phyloP scores from a whole-genome alignment of 2,888 invertebrate species.

The Oithona nana region DNA sequence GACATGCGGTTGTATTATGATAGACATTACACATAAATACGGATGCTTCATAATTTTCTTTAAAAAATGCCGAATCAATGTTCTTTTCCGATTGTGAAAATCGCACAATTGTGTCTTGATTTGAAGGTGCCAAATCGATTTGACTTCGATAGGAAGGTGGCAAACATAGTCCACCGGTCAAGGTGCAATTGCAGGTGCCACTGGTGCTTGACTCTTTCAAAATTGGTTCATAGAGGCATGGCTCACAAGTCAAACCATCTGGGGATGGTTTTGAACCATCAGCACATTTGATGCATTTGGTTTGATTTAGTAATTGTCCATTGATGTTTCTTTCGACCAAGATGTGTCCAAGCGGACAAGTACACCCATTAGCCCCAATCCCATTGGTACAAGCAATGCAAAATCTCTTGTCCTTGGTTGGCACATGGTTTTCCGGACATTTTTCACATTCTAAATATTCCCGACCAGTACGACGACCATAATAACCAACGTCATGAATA shows the following conservation, averaged over 20 bases:
- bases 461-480: background rate
- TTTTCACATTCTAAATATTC: background rate
- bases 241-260: slow-evolving; percentile 28
- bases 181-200: background rate
- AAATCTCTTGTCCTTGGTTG: background rate
- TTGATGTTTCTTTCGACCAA: slow-evolving; percentile 5
- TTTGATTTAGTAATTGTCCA: slow-evolving; percentile 23
- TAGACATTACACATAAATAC: background rate
- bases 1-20: slow-evolving; percentile 20
- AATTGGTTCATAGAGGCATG: slow-evolving; percentile 24
- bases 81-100: background rate
- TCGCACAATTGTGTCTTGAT: background rate
- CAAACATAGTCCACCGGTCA: background rate
- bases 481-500: background rate
- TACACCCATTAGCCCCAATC: background rate
- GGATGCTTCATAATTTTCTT: background rate
- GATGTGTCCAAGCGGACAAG: background rate
- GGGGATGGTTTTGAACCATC: slow-evolving; percentile 28
- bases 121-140: background rate
- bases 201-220: background rate
- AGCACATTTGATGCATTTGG: slow-evolving; percentile 30
- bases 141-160: background rate
- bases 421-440: background rate
- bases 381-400: background rate
- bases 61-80: background rate